phyloP scores from a whole-genome alignment of 2,797 vertebrate genomes.

The Aphelocoma californica region DNA sequence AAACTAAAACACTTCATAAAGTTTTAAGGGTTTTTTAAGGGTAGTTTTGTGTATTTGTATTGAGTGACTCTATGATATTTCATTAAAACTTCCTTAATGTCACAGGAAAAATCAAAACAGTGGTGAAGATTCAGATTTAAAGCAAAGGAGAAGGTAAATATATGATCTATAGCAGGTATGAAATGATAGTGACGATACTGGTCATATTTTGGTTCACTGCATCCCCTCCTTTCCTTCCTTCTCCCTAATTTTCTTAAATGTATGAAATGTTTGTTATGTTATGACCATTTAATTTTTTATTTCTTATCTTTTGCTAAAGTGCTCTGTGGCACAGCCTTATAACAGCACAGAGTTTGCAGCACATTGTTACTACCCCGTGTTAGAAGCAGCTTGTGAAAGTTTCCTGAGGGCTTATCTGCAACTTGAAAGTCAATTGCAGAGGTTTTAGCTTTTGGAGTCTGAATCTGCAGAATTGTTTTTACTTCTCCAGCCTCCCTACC shows the following conservation, averaged over 20 bases:
- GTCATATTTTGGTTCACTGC: background rate
- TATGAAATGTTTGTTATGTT: background rate
- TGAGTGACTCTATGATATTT: background rate
- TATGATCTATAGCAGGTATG: background rate
- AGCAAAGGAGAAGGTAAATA: slow-evolving; percentile 82
- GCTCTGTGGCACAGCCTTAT: background rate
- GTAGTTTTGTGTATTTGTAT: background rate
- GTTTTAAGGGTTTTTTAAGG: background rate
- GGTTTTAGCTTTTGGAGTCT: background rate
- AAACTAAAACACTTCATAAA: background rate
- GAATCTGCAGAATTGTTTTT: background rate
- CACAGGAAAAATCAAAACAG: slow-evolving; percentile 79
- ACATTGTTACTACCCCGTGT: background rate
- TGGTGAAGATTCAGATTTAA: slow-evolving; percentile 81
- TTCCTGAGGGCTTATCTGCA: background rate
- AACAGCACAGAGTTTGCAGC: background rate
- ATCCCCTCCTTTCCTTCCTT: background rate
- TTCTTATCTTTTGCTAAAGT: background rate
- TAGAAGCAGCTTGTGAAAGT: background rate
- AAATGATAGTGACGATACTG: background rate
- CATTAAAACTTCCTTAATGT: slow-evolving; percentile 31
- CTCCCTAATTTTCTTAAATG: background rate
- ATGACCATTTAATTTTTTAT: background rate
- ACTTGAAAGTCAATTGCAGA: background rate
- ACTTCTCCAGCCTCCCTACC: background rate